A percentile compares a stretch with the other conserved stretches of the same genome.
These are phyloP conservation scores for Dromius quadrimaculatus DNA, from an alignment of 2,888 invertebrate genomes.

Conservation along the genomic window DNA sequence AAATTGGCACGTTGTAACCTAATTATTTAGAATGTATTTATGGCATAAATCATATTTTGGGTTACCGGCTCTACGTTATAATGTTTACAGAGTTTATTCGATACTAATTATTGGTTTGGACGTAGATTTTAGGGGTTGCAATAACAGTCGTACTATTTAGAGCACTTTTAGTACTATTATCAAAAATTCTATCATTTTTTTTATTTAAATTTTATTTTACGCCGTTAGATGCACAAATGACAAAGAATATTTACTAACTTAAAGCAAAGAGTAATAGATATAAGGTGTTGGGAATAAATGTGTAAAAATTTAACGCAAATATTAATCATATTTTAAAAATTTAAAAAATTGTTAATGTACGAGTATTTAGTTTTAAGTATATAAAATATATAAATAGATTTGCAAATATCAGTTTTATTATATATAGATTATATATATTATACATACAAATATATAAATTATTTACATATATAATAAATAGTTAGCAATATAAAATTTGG, in stretches of 20 bases:
- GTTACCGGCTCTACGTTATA: constrained; percentile 48
- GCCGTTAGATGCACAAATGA: constrained; percentile 52
- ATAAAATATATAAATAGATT: constrained; percentile 48
- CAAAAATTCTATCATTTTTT: constrained; percentile 43
- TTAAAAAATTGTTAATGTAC: constrained; percentile 52
- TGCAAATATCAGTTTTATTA: constrained; percentile 47
- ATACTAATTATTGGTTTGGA: constrained; percentile 52
- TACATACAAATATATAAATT: constrained; percentile 49
- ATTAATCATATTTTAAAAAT: constrained; percentile 52
- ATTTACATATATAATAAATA: constrained; percentile 47
- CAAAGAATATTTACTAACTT: constrained; percentile 49
- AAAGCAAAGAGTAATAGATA: constrained; percentile 42
- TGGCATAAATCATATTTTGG: too few relatives aligned
- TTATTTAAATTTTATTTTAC: constrained; percentile 38
- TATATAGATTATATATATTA: constrained; percentile 49
- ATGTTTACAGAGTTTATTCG: constrained; percentile 49
- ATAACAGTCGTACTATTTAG: constrained; percentile 52
- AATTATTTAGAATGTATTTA: too few relatives aligned
- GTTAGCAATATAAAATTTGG: constrained; percentile 37
- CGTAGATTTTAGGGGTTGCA: constrained; percentile 51
- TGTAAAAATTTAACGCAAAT: constrained; percentile 52
- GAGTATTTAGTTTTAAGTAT: constrained; percentile 46
- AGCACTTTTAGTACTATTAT: constrained; percentile 49
- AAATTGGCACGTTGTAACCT: too few relatives aligned
- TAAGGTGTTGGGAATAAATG: constrained; percentile 53